A percentile compares a stretch with the other conserved stretches of the same genome.
phyloP scores from a whole-genome alignment of 2,888 invertebrate species.

The Nymphalis urticae region DNA sequence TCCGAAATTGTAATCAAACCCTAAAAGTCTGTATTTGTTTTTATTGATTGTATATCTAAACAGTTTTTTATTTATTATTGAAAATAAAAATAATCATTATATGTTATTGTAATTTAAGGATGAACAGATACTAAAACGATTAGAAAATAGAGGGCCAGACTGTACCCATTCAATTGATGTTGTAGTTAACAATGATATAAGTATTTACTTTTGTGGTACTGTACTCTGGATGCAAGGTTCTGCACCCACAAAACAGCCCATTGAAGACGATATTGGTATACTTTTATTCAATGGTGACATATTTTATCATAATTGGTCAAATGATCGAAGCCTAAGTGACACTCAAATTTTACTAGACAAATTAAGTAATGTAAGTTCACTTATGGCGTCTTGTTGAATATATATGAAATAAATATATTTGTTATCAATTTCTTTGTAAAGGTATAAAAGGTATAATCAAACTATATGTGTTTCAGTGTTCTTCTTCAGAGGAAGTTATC shows the following conservation, averaged over 20 bases:
- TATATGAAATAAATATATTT: neutral
- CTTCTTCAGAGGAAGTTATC: conserved; percentile 55
- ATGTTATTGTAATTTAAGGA: conserved; percentile 58
- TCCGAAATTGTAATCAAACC: conserved; percentile 49
- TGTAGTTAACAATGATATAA: conserved; percentile 41
- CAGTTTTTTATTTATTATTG: neutral
- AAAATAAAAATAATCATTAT: conserved; percentile 15
- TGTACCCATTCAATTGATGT: conserved; percentile 49
- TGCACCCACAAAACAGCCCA: conserved; percentile 85
- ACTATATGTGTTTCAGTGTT: conserved; percentile 46
- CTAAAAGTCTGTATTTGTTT: conserved; percentile 42
- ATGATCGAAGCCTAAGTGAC: conserved; percentile 64
- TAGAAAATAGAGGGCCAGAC: conserved; percentile 83
- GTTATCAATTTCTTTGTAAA: neutral
- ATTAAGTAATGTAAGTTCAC: conserved; percentile 44
- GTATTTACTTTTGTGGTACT: conserved; percentile 72
- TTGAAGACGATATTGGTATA: conserved; percentile 81
- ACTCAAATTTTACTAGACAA: conserved; percentile 75
- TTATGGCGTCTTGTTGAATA: neutral
- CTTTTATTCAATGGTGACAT: conserved; percentile 96
- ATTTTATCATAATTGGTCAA: conserved; percentile 79
- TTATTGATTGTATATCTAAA: neutral
- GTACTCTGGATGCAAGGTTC: conserved; percentile 94
- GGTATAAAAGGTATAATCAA: neutral
- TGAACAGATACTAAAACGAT: conserved; percentile 57